Evolutionary conservation across 2,888 invertebrate genomes (phyloP).

Genomic region (Scelioninae gen. 1): DNA sequence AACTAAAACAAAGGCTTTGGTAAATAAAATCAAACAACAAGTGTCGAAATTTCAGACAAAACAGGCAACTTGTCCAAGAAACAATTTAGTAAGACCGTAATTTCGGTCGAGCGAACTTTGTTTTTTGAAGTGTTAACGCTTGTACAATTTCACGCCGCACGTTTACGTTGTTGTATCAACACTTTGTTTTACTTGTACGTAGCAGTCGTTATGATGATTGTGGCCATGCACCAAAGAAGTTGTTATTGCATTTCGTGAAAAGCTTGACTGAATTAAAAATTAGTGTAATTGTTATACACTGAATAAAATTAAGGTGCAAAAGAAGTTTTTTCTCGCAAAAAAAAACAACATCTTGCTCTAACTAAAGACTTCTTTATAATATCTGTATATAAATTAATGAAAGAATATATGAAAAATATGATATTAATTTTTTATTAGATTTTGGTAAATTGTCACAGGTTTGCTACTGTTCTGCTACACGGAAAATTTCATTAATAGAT

Average conservation of each 20-base stretch:
- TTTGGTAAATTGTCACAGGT: no score
- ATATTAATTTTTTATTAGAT: no score
- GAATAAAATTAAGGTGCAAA: constrained; percentile 46
- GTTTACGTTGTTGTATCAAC: constrained; percentile 27
- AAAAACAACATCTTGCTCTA: no score
- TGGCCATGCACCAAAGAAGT: constrained; percentile 28
- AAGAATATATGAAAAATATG: no score
- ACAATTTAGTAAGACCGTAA: constrained; percentile 11
- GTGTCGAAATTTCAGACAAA: no score
- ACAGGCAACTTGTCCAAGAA: constrained; percentile 2
- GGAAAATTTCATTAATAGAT: neutral
- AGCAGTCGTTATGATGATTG: constrained; percentile 21
- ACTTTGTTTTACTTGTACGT: constrained; percentile 33
- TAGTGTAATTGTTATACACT: constrained; percentile 28
- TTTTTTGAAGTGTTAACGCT: constrained; percentile 31
- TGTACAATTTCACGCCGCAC: constrained; percentile 25
- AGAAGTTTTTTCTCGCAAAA: no score
- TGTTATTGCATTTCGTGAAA: constrained; percentile 27
- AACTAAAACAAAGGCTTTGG: no score
- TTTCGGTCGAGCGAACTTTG: constrained; percentile 15
- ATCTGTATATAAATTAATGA: no score
- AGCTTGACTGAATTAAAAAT: constrained; percentile 44
- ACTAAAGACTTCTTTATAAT: no score
- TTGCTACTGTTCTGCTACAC: no score
- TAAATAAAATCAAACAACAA: no score